Percentiles rank a stretch among this genome's conserved stretches.
Conservation (phyloP, 2,797 vertebrate species). For the Ispidina picta region DNA sequence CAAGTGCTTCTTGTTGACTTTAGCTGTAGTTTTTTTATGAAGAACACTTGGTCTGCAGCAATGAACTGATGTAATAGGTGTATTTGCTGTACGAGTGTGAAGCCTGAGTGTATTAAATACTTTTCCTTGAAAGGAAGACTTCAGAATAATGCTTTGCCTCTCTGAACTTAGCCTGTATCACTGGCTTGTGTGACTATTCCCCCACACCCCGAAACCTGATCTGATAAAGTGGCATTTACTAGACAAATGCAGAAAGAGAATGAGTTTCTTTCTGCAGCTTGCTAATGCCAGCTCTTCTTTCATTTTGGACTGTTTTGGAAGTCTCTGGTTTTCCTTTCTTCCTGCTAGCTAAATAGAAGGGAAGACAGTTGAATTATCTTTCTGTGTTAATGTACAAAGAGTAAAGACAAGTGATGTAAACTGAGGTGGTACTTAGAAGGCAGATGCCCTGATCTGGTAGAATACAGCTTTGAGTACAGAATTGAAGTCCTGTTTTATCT, state of each 20-base stretch:
- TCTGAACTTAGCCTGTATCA: neutral
- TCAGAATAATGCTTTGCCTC: neutral
- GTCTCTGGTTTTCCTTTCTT: neutral
- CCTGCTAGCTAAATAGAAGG: neutral
- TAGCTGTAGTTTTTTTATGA: neutral
- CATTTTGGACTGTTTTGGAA: neutral
- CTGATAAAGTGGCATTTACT: neutral
- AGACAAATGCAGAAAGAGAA: neutral
- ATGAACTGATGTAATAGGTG: neutral
- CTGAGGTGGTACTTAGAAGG: neutral
- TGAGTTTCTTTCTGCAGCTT: neutral
- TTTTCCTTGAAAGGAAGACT: slow-evolving; percentile 59
- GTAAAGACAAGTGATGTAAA: neutral
- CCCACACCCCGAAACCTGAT: neutral
- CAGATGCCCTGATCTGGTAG: neutral
- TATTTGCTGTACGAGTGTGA: neutral
- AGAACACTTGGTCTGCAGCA: neutral
- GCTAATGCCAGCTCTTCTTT: neutral
- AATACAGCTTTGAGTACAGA: neutral
- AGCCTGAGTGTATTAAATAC: neutral
- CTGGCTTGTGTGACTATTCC: neutral
- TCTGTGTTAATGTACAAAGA: neutral
- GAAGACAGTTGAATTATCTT: neutral
- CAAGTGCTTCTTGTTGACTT: neutral
- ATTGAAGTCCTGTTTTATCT: neutral